phyloP scores from a whole-genome alignment of 2,888 invertebrate species.

The Leucophora obtusa region DNA sequence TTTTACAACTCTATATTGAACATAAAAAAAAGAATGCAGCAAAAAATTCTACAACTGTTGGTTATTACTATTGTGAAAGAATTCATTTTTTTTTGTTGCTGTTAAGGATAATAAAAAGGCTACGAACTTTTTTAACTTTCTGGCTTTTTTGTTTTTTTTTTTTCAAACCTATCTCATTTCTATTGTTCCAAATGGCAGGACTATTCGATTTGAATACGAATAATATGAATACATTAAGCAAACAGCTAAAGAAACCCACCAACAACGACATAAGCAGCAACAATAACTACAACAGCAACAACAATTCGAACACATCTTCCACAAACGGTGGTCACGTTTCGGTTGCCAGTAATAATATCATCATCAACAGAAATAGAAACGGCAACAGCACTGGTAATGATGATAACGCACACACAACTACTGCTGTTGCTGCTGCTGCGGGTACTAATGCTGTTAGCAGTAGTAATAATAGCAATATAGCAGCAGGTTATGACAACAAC shows the following conservation, averaged over 20 bases:
- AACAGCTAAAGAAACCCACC: slow-evolving; percentile 55
- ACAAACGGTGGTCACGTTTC: slow-evolving; percentile 59
- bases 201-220: slow-evolving; percentile 72
- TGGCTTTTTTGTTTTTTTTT: slow-evolving; percentile 40
- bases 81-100: slow-evolving; percentile 42
- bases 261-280: slow-evolving; percentile 52
- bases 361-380: slow-evolving; percentile 26
- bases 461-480: slow-evolving; percentile 46
- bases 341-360: slow-evolving; percentile 52
- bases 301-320: slow-evolving; percentile 44
- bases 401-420: slow-evolving; percentile 25
- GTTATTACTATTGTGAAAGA: slow-evolving; percentile 41
- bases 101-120: slow-evolving; percentile 34
- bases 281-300: slow-evolving; percentile 38
- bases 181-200: slow-evolving; percentile 69
- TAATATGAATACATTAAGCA: slow-evolving; percentile 57
- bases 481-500: slow-evolving; percentile 16
- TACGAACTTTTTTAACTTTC: slow-evolving; percentile 53
- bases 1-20: slow-evolving; percentile 17
- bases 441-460: slow-evolving; percentile 10
- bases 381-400: slow-evolving; percentile 33
- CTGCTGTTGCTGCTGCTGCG: neutral
- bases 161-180: slow-evolving; percentile 64
- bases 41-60: slow-evolving; percentile 25
- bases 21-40: slow-evolving; percentile 12